phyloP scores from a whole-genome alignment of 1,140 invertebrate genomes.

The Meloidogyne chitwoodi region DNA sequence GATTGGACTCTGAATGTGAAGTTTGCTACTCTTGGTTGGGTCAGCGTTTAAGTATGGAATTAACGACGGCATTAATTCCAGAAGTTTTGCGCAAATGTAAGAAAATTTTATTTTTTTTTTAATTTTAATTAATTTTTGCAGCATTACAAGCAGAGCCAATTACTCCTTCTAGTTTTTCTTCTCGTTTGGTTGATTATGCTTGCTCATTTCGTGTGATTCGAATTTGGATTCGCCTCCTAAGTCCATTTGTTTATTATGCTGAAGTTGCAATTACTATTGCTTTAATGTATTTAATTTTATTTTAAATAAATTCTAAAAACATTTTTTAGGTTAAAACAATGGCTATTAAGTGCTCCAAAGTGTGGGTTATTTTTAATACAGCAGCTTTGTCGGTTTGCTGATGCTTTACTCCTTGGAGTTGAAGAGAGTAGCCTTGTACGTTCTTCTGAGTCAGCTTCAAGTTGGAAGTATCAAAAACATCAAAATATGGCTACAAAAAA shows the following conservation, averaged over 20 bases:
- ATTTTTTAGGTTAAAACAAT: slow-evolving; percentile 34
- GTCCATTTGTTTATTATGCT: slow-evolving; percentile 33
- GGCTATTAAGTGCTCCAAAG: slow-evolving; percentile 23
- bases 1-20: slow-evolving; percentile 51
- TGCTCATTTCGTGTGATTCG: slow-evolving; percentile 38
- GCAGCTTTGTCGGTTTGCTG: slow-evolving; percentile 41
- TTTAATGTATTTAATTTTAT: slow-evolving; percentile 41
- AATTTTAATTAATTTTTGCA: slow-evolving; percentile 22
- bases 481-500: neutral
- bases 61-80: slow-evolving; percentile 39
- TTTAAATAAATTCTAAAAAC: neutral
- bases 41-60: slow-evolving; percentile 17
- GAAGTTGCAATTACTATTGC: slow-evolving; percentile 35
- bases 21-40: slow-evolving; percentile 44
- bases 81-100: slow-evolving; percentile 39
- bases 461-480: neutral
- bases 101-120: neutral
- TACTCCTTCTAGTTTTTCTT: slow-evolving; percentile 19
- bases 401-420: slow-evolving; percentile 21
- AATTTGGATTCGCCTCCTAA: slow-evolving; percentile 28
- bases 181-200: slow-evolving; percentile 38
- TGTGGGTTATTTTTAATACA: slow-evolving; percentile 32
- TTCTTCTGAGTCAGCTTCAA: neutral
- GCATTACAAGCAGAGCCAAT: slow-evolving; percentile 39
- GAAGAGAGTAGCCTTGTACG: slow-evolving; percentile 23